Conservation (phyloP, 92 coral and sea anemone species). For the Zoanthus sansibaricus region DNA sequence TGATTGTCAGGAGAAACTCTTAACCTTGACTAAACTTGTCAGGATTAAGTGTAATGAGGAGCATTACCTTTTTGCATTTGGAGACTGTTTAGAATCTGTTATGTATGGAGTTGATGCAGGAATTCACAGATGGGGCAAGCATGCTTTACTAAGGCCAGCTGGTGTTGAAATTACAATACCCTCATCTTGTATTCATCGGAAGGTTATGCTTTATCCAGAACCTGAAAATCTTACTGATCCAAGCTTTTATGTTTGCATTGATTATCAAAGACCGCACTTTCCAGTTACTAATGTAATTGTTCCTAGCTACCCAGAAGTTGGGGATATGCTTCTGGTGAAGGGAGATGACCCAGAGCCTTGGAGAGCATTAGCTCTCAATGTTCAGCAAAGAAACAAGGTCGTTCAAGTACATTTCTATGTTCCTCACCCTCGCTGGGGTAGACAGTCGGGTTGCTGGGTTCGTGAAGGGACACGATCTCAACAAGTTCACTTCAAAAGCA, state of each 20-base stretch:
- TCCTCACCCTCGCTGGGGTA: conserved; percentile 42
- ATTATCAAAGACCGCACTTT: conserved; percentile 29
- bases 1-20: no score
- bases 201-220: conserved; percentile 53
- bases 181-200: conserved; percentile 31
- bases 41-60: no score
- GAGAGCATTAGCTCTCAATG: conserved; percentile 38
- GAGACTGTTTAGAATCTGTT: conserved; percentile 42
- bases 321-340: conserved; percentile 54
- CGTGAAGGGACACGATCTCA: no score
- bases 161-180: conserved; percentile 26
- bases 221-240: conserved; percentile 49
- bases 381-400: conserved; percentile 10
- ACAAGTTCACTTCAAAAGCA: no score
- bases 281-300: conserved; percentile 43
- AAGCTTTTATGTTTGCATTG: conserved; percentile 7
- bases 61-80: no score
- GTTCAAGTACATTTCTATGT: conserved; percentile 45
- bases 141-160: conserved; percentile 11
- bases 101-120: conserved; percentile 18
- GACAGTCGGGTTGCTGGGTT: conserved; percentile 17
- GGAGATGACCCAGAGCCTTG: conserved; percentile 63
- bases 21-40: no score
- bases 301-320: conserved; percentile 54
- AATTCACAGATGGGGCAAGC: conserved; percentile 50